phyloP scores from a whole-genome alignment of 2,113 vertebrate genomes.

The Brachyhypopomus gauderio region DNA sequence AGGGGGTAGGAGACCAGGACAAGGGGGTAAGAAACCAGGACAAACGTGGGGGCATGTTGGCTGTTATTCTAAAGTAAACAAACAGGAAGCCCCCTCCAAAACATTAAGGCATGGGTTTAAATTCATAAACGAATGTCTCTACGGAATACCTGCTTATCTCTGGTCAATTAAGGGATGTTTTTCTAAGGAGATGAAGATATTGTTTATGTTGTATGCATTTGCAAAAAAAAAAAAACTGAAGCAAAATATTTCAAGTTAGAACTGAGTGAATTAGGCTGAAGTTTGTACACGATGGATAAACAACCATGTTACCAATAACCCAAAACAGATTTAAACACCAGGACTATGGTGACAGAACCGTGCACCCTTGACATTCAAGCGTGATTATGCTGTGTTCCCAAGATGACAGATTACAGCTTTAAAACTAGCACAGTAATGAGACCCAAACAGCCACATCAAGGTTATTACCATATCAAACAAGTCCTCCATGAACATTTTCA shows the following conservation, averaged over 20 bases:
- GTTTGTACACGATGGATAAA: not conserved
- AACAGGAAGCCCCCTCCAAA: not conserved
- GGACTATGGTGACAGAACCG: not conserved
- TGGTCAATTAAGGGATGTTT: not conserved
- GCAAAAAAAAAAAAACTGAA: not conserved
- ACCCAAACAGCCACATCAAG: too few relatives aligned
- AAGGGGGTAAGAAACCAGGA: constrained; percentile 72
- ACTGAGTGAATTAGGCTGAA: not conserved
- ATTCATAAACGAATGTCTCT: not conserved
- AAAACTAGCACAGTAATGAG: too few relatives aligned
- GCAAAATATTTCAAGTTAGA: not conserved
- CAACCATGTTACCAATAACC: not conserved
- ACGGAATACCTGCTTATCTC: not conserved
- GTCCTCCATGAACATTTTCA: too few relatives aligned
- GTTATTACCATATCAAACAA: too few relatives aligned
- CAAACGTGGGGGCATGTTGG: not conserved
- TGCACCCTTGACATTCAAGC: not conserved
- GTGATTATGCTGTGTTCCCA: not conserved
- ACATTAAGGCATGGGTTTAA: not conserved
- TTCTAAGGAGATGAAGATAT: not conserved
- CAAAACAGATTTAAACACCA: not conserved
- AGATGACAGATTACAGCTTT: not conserved
- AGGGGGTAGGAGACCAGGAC: constrained; percentile 72
- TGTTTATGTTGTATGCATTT: not conserved
- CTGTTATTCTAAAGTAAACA: not conserved